These are phyloP conservation scores for Emydura subglobosa DNA, from an alignment of 2,113 vertebrate genomes.

Conservation along the genomic window DNA sequence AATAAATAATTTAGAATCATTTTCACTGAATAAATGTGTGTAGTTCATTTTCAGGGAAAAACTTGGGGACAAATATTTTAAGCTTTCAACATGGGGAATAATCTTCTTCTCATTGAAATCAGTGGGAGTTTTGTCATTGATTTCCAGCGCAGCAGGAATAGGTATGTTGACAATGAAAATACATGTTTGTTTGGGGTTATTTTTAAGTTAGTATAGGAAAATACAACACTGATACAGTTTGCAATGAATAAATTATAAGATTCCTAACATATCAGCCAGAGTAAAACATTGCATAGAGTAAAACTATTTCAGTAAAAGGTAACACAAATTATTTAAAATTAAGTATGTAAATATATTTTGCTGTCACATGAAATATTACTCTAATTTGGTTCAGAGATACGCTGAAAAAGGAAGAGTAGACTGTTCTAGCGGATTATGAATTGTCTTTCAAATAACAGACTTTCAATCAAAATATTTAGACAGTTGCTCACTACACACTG, in stretches of 20 bases:
- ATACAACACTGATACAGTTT: neutral
- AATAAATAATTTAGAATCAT: neutral
- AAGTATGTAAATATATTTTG: slow-evolving; percentile 24
- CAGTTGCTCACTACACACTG: slow-evolving; percentile 11
- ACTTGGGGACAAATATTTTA: neutral
- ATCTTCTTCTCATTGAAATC: neutral
- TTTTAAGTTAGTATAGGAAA: neutral
- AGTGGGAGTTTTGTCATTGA: neutral
- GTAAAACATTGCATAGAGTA: neutral
- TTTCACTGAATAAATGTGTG: neutral
- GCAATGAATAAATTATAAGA: neutral
- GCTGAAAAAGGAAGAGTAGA: neutral
- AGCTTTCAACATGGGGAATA: neutral
- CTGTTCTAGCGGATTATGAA: slow-evolving; percentile 1
- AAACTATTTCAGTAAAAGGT: slow-evolving; percentile 9
- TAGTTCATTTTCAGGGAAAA: neutral
- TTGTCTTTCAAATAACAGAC: neutral
- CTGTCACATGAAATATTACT: slow-evolving; percentile 34
- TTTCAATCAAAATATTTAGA: slow-evolving; percentile 37
- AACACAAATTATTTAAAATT: slow-evolving; percentile 49
- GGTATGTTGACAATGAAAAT: neutral
- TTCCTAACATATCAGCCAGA: neutral
- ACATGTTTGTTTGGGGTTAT: neutral
- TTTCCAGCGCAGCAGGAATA: neutral
- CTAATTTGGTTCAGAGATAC: slow-evolving; percentile 22